These are phyloP conservation scores for Sardinella longiceps DNA, from an alignment of 2,797 vertebrate species.

Conservation along the genomic window DNA sequence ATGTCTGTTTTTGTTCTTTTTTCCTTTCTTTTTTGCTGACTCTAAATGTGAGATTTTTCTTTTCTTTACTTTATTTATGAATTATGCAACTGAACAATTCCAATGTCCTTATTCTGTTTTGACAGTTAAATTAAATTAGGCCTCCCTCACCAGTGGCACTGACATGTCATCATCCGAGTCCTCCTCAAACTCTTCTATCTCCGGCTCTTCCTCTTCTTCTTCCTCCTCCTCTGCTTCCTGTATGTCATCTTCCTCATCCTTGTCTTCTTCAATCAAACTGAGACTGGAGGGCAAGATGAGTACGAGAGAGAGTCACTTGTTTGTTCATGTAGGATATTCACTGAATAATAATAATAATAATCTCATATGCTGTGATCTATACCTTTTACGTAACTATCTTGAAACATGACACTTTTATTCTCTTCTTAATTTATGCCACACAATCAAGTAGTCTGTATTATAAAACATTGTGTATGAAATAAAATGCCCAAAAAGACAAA, in stretches of 20 bases:
- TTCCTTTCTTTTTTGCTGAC: no score
- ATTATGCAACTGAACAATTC: neutral
- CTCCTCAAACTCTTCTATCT: constrained; percentile 66
- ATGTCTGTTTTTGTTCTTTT: no score
- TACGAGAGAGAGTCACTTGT: constrained; percentile 28
- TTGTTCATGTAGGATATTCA: neutral
- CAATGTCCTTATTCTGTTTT: neutral
- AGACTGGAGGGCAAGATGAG: constrained; percentile 59
- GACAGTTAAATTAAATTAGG: neutral
- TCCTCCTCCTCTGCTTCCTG: constrained; percentile 52
- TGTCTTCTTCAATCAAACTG: constrained; percentile 69
- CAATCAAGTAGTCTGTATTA: neutral
- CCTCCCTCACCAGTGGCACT: constrained; percentile 62
- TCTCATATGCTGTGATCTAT: no score
- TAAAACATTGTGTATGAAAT: no score
- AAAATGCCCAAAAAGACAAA: neutral
- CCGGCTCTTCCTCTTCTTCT: constrained; percentile 62
- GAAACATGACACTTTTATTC: neutral
- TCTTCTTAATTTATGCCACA: neutral
- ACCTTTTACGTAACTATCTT: neutral
- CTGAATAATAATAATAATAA: neutral
- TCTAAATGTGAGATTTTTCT: no score
- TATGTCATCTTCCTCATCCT: constrained; percentile 43
- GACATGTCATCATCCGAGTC: constrained; percentile 52
- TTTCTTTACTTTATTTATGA: no score